Evolutionary conservation across 2,797 vertebrate species (phyloP), one percentile per base, ranked within the genome.

Genomic region (Sebastes diploproa): DNA sequence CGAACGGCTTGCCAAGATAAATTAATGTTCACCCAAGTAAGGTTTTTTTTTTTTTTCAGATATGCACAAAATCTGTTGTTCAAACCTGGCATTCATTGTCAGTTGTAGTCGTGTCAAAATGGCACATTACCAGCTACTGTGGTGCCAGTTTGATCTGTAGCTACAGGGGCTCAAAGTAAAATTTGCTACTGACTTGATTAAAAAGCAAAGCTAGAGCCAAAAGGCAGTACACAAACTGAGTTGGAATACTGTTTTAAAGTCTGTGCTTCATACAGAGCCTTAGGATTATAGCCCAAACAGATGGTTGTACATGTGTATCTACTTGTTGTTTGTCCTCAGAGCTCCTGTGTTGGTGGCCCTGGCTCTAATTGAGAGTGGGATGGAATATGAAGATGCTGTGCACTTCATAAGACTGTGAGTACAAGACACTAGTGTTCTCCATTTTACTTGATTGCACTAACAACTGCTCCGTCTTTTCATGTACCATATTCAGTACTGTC

Each of bases 331-430:
- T 82, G 23, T 75, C 25, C 86, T 18, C 86, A 99, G 98, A 95
- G 98, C 98, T 93, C 98, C 98, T 27, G 98, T 99, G 78, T 92
- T 99, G 93, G 98, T 99, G 87, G 98, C 98, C 61, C 94, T 99
- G 76, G 98, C 98, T 83, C 96, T 99, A 85, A 98, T 99, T 80
- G 98, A 99, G 93, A 97, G 97, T 93, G 98, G 98, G 89, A 98
- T 99, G 98, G 97, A 98, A 93, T 99, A 99, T 2, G 98, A 99
- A 93, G 98, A 99, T 50, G 98, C 98, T 4, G 98, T 99, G 89
- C 97, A 99, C 93, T 97, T 98, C 80, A 99, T 99, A 93, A 96
- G 98, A 94, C 97, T 97, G 98, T 99, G 93, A 97, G 97, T 85
- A 16, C 18, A 3, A 61, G 11, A 23, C 34, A 30, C 3, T 34